Conservation (phyloP, 2,888 invertebrate genomes). For the Eucriotettix oculatus region DNA sequence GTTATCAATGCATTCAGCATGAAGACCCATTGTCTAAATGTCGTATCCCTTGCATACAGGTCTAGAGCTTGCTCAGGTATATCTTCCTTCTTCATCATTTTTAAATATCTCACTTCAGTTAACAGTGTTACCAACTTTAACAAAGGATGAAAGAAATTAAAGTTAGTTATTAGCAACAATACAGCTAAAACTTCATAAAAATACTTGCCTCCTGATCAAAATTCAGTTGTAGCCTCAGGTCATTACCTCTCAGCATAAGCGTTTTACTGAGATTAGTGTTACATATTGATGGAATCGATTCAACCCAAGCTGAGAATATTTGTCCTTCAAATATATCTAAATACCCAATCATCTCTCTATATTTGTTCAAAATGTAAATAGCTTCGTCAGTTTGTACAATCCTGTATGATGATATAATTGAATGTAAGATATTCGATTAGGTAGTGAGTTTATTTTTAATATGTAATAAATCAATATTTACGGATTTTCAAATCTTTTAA, state of each 20-base stretch:
- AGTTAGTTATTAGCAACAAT: background rate
- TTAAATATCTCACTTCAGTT: background rate
- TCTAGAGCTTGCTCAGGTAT: background rate
- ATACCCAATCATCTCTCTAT: background rate
- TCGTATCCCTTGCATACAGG: background rate
- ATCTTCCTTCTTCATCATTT: background rate
- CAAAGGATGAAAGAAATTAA: background rate
- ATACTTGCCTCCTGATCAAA: background rate
- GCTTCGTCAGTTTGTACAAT: background rate
- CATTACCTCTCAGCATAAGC: background rate
- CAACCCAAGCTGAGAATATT: background rate
- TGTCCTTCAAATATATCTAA: background rate
- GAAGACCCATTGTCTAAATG: background rate
- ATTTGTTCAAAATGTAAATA: background rate
- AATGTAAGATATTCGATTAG: background rate
- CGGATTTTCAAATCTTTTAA: conserved; percentile 46
- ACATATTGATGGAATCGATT: background rate
- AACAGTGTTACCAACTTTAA: background rate
- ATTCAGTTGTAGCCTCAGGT: background rate
- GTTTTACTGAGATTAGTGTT: background rate
- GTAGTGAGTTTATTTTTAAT: too few species aligned
- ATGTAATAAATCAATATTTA: conserved; percentile 20
- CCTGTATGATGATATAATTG: background rate
- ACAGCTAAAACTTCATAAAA: background rate
- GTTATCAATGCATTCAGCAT: background rate